Percentiles rank a stretch among this genome's conserved stretches.
phyloP scores from a whole-genome alignment of 2,888 invertebrate genomes.

The Lathronympha strigana region DNA sequence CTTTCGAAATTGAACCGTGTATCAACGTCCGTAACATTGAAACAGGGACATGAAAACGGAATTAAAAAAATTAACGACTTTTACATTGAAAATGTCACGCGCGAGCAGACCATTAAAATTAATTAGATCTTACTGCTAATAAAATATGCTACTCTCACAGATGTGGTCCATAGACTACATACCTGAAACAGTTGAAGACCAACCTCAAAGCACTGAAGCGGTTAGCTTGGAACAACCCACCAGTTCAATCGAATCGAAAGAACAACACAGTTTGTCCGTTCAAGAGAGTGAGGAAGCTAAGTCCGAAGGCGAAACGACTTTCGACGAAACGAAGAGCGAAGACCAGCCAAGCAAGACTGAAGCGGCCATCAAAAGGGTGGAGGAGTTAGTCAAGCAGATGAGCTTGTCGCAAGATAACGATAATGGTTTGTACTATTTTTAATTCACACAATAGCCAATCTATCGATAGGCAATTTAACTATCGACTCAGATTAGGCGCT shows the following conservation, averaged over 20 bases:
- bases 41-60: too few relatives aligned
- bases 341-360: constrained; percentile 66
- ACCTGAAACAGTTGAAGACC: constrained; percentile 74
- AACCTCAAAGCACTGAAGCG: constrained; percentile 75
- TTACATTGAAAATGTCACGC: too few relatives aligned
- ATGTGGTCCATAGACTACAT: constrained; percentile 99
- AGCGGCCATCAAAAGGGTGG: constrained; percentile 84
- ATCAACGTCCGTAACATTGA: too few relatives aligned
- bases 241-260: constrained; percentile 62
- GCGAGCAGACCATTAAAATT: too few relatives aligned
- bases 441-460: too few relatives aligned
- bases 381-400: constrained; percentile 91
- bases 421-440: constrained; percentile 64
- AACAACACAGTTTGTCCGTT: constrained; percentile 54
- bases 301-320: constrained; percentile 52
- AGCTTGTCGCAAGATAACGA: constrained; percentile 88
- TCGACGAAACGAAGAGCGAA: constrained; percentile 62
- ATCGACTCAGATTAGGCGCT: too few relatives aligned
- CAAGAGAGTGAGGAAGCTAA: constrained; percentile 63
- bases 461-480: too few relatives aligned
- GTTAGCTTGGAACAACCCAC: constrained; percentile 61
- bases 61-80: too few relatives aligned
- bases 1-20: too few relatives aligned
- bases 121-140: too few relatives aligned
- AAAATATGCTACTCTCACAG: too few relatives aligned